Base-by-base conservation (phyloP, 2,797 vertebrate genomes). In the Cuculus canorus region DNA sequence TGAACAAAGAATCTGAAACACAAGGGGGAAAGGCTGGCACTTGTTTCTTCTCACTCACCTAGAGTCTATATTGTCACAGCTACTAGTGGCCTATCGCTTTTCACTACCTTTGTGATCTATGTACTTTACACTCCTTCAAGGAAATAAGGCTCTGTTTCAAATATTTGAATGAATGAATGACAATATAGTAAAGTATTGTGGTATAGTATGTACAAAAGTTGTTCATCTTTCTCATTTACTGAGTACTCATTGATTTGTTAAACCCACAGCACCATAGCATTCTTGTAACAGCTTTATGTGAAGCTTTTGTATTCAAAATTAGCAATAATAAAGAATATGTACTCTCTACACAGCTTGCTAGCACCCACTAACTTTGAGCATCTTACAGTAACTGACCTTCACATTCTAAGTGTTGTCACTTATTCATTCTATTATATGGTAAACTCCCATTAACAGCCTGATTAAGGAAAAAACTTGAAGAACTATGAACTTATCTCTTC, bases 1-100 rank as follows among this genome's bases (percentile, higher is more conserved):
- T 79, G 32, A 70, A 69, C 72, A 95, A 82, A 94, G 65, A 66
- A 72, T 21, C 39, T 88, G 47, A 91, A 93, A 80, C 27, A 61
- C 9, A 52, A 37, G 54, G 17, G 8, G 3, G 13, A 64, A 88
- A 66, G 12, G n/a, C 52, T 91, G 69, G 11, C 30, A 57, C 17
- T 87, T 56, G 27, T 85, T 94, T 89, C n/a, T 92, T 92, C 39
- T 92, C 45, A 68, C 59, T 91, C 47, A 75, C 6, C 33, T 39
- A 17, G 33, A 54, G 24, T 59, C 30, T 27, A 87, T 86, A 28
- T 47, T 83, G 54, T 22, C 27, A 56, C 85, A 86, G 33, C n/a
- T 64, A 64, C 52, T 33, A 78, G 81, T 9, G 10, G 16, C 63
- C 43, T 81, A 35, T 45, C 56, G 30, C 27, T 90, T 93, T 85